Evolutionary conservation across 2,797 vertebrate genomes (phyloP).

Genomic region (Selene dorsalis): DNA sequence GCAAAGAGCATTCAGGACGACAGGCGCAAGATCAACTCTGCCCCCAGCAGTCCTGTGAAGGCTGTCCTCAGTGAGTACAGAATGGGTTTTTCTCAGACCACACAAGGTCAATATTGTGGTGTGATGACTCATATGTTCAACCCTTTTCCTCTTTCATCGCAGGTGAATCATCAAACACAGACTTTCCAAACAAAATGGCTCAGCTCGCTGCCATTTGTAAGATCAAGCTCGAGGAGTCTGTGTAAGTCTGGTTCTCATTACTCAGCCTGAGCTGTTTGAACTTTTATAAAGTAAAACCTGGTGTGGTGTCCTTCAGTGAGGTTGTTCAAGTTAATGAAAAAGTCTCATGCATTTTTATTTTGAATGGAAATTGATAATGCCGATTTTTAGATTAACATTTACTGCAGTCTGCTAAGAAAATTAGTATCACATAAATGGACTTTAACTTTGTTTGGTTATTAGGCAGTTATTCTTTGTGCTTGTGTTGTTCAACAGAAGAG

Average conservation of each 20-base stretch:
- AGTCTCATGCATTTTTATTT: too few species aligned
- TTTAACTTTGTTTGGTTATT: not conserved
- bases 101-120: not conserved
- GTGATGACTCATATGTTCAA: too few species aligned
- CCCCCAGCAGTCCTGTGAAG: constrained; percentile 91
- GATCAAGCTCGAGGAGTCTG: constrained; percentile 88
- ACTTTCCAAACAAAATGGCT: constrained; percentile 87
- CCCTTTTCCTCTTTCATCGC: not conserved
- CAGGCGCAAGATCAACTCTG: constrained; percentile 93
- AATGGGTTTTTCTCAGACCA: too few species aligned
- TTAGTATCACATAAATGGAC: too few species aligned
- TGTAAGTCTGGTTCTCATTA: constrained; percentile 77
- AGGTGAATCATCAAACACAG: constrained; percentile 58
- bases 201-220: constrained; percentile 91
- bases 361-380: too few species aligned
- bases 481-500: too few species aligned
- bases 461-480: not conserved
- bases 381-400: not conserved
- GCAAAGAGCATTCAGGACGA: constrained; percentile 91
- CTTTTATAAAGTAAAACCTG: not conserved
- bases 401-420: too few species aligned
- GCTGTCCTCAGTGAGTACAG: constrained; percentile 77
- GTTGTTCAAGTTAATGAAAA: too few species aligned
- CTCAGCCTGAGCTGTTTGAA: not conserved
- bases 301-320: too few species aligned